A percentile compares a stretch with the other conserved stretches of the same genome.
Conservation (phyloP, 1,140 invertebrate genomes). For the Littorina saxatilis region DNA sequence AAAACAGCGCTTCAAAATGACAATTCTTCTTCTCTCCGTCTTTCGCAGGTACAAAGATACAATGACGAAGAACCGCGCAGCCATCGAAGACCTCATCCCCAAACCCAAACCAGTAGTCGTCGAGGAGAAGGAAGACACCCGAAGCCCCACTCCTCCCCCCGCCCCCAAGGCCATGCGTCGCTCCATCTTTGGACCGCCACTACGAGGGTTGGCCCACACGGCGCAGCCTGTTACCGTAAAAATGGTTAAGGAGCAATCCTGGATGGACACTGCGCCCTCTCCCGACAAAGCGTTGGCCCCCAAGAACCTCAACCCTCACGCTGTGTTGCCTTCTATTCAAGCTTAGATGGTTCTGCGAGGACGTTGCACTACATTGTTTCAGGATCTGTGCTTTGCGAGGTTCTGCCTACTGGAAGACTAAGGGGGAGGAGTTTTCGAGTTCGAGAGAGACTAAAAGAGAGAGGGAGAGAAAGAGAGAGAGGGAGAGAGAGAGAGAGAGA, state of each 20-base stretch:
- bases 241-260: conserved; percentile 41
- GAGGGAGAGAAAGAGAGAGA: no score
- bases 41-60: not conserved
- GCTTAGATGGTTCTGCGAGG: conserved; percentile 10
- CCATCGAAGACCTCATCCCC: conserved; percentile 30
- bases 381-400: no score
- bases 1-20: no score
- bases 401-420: no score
- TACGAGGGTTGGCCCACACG: conserved; percentile 25
- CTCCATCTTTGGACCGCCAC: conserved; percentile 3
- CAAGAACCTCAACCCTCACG: conserved; percentile 66
- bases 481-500: no score
- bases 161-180: not conserved
- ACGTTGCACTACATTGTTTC: not conserved
- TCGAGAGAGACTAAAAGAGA: no score
- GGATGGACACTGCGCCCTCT: conserved; percentile 30
- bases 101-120: not conserved
- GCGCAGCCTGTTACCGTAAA: conserved; percentile 29
- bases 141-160: not conserved
- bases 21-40: no score
- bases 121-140: not conserved
- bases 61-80: not conserved
- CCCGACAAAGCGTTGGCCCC: conserved; percentile 52
- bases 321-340: conserved; percentile 50
- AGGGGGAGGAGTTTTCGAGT: no score